phyloP scores from a whole-genome alignment of 2,797 vertebrate species.

The Tiaroga cobitis region DNA sequence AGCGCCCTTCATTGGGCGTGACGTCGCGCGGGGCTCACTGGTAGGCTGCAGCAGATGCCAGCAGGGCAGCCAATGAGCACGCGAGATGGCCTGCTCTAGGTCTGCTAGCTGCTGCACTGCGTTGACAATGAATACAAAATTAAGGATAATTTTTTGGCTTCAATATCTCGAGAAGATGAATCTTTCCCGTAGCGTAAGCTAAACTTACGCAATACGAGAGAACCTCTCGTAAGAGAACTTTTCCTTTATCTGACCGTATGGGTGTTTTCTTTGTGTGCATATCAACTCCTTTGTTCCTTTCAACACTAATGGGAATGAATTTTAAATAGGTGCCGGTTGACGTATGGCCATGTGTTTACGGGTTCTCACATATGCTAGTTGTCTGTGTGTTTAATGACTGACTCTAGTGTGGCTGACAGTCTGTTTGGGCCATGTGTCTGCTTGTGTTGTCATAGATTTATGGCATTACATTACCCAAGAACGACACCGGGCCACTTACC shows the following conservation, averaged over 20 bases:
- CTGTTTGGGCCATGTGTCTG: constrained; percentile 49
- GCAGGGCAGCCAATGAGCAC: no score
- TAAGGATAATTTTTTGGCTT: no score
- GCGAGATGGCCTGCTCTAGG: no score
- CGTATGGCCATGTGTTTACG: constrained; percentile 43
- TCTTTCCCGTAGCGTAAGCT: no score
- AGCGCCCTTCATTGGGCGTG: no score
- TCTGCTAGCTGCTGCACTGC: no score
- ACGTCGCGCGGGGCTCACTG: no score
- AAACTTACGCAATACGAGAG: no score
- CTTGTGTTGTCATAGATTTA: constrained; percentile 53
- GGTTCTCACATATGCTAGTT: constrained; percentile 44
- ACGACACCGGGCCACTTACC: constrained; percentile 59
- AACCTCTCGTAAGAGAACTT: no score
- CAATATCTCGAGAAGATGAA: no score
- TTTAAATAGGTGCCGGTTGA: constrained; percentile 45
- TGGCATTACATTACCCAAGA: constrained; percentile 59
- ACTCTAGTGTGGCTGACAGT: constrained; percentile 38
- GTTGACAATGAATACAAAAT: no score
- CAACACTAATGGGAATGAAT: constrained; percentile 42
- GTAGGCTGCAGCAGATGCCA: no score
- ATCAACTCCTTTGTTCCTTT: constrained; percentile 45
- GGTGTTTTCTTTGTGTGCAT: constrained; percentile 23
- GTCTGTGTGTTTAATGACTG: constrained; percentile 48
- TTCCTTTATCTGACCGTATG: not conserved